Conservation (phyloP, 2,888 invertebrate species). For the Hybos culiciformis region DNA sequence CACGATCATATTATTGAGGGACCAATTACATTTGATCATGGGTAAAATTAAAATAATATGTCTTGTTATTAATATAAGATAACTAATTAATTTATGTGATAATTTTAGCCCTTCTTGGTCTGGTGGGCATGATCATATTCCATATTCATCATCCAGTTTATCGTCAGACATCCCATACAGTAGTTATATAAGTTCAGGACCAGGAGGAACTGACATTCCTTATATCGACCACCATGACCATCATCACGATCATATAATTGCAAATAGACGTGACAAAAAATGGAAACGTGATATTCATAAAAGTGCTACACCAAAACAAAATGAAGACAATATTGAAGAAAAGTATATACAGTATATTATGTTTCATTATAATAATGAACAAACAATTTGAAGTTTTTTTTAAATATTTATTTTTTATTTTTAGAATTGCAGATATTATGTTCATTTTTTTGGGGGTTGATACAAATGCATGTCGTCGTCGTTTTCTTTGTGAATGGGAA, state of each 20-base stretch:
- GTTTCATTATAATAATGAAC: not conserved
- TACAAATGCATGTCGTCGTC: constrained; percentile 35
- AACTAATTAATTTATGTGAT: not conserved
- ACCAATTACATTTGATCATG: constrained; percentile 26
- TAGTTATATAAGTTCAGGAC: constrained; percentile 11
- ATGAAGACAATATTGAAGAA: constrained; percentile 20
- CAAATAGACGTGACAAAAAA: constrained; percentile 18
- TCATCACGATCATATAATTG: constrained; percentile 13
- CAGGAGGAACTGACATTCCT: constrained; percentile 11
- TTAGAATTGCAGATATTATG: constrained; percentile 27
- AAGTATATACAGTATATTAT: constrained; percentile 25
- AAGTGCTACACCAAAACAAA: not conserved
- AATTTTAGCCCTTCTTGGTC: constrained; percentile 20
- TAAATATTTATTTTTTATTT: not conserved
- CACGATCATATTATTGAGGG: no score
- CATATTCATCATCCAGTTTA: constrained; percentile 21
- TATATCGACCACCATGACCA: constrained; percentile 6
- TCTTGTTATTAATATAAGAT: not conserved
- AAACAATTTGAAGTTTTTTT: not conserved
- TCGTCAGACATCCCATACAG: constrained; percentile 11
- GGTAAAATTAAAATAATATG: constrained; percentile 20
- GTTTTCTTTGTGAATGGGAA: constrained; percentile 40
- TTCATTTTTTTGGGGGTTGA: constrained; percentile 32
- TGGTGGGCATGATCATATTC: constrained; percentile 20
- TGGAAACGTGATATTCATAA: constrained; percentile 12